phyloP scores from a whole-genome alignment of 2,113 vertebrate genomes.

The Gallinago jamesoni region DNA sequence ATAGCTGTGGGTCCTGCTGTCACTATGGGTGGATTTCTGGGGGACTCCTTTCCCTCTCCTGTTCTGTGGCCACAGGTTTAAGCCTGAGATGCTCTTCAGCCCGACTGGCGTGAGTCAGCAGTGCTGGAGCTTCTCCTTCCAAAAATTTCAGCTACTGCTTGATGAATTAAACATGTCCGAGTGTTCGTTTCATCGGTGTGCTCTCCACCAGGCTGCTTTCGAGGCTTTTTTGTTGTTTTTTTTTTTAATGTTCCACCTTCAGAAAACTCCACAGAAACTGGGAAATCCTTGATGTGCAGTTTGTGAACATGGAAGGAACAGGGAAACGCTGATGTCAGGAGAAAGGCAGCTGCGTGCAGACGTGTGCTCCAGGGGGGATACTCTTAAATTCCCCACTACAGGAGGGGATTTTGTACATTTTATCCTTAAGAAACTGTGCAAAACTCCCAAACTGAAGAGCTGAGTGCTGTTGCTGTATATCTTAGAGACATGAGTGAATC shows the following conservation, averaged over 20 bases:
- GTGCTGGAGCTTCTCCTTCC: neutral
- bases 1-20: rapidly evolving
- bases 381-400: neutral
- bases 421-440: neutral
- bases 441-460: neutral
- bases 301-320: neutral
- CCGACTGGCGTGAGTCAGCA: neutral
- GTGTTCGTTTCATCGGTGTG: neutral
- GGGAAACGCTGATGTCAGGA: neutral
- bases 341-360: neutral
- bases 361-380: neutral
- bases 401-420: neutral
- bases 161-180: neutral
- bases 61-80: rapidly evolving
- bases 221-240: neutral
- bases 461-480: neutral
- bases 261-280: neutral
- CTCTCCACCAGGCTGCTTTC: neutral
- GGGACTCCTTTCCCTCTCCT: neutral
- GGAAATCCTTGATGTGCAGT: neutral
- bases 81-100: neutral
- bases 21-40: rapidly evolving
- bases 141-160: neutral
- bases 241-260: neutral
- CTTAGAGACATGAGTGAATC: neutral